These are phyloP conservation scores for Mycteria americana DNA, from an alignment of 2,797 vertebrate genomes.

Conservation along the genomic window DNA sequence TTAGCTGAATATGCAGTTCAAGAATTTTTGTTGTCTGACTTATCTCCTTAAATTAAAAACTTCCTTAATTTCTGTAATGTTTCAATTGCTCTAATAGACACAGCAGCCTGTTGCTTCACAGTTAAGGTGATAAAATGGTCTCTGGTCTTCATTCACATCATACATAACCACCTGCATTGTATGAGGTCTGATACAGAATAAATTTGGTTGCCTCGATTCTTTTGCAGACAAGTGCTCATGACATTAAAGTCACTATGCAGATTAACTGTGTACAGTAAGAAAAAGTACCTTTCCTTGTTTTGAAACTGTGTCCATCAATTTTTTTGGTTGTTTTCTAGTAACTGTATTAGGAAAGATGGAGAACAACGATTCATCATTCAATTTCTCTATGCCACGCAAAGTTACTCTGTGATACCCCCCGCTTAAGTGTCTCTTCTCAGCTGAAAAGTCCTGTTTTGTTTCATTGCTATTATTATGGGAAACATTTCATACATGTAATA, in stretches of 20 bases:
- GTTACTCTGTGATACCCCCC: rapidly evolving
- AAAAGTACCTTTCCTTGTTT: background rate
- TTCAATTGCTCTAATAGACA: background rate
- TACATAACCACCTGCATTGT: background rate
- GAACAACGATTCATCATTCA: background rate
- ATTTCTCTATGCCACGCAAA: background rate
- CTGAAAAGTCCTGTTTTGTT: background rate
- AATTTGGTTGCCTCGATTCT: background rate
- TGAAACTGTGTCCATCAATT: background rate
- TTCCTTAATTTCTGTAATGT: background rate
- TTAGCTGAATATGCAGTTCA: background rate
- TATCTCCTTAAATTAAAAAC: background rate
- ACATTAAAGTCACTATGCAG: background rate
- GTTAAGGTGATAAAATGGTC: background rate
- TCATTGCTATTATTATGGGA: background rate
- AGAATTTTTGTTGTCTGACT: background rate
- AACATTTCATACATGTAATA: background rate
- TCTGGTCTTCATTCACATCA: background rate
- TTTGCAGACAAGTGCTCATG: background rate
- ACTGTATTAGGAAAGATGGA: background rate
- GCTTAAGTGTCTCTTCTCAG: background rate
- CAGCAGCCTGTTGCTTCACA: background rate
- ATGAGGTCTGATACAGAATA: background rate
- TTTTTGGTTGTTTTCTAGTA: background rate
- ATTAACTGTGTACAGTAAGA: background rate